These are phyloP conservation scores for Poecile montanus DNA, from an alignment of 2,797 vertebrate genomes.

Conservation along the genomic window DNA sequence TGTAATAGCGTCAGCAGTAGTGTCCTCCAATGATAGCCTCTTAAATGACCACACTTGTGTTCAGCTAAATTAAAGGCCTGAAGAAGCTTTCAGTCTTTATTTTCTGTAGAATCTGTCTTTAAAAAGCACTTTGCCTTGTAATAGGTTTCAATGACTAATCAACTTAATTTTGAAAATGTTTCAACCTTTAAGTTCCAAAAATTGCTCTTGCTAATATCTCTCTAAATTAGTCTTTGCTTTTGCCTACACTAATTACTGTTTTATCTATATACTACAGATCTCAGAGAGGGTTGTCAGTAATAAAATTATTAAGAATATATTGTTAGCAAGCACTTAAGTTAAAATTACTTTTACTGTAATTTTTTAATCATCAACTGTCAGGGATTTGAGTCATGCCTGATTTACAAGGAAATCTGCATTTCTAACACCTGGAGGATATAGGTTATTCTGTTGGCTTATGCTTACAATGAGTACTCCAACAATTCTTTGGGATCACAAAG, in stretches of 20 bases:
- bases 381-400: conserved; percentile 1
- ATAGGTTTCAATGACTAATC: conserved; percentile 32
- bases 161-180: conserved; percentile 34
- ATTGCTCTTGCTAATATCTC: not conserved
- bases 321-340: conserved; percentile 49
- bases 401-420: conserved; percentile 42
- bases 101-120: not conserved
- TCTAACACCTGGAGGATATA: not conserved
- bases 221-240: conserved; percentile 45
- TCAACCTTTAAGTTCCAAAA: conserved; percentile 30
- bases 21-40: not conserved
- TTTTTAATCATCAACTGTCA: conserved; percentile 24
- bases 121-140: not conserved
- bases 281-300: conserved; percentile 14
- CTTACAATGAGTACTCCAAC: not conserved
- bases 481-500: not conserved
- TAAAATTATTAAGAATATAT: conserved; percentile 23
- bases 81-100: not conserved
- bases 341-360: conserved; percentile 33
- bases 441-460: not conserved
- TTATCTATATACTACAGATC: not conserved
- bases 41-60: not conserved
- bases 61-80: not conserved
- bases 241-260: conserved; percentile 55
- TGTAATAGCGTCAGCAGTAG: not conserved